These are phyloP conservation scores for Ctenopoma multispine DNA, from an alignment of 2,797 vertebrate genomes.

Conservation along the genomic window DNA sequence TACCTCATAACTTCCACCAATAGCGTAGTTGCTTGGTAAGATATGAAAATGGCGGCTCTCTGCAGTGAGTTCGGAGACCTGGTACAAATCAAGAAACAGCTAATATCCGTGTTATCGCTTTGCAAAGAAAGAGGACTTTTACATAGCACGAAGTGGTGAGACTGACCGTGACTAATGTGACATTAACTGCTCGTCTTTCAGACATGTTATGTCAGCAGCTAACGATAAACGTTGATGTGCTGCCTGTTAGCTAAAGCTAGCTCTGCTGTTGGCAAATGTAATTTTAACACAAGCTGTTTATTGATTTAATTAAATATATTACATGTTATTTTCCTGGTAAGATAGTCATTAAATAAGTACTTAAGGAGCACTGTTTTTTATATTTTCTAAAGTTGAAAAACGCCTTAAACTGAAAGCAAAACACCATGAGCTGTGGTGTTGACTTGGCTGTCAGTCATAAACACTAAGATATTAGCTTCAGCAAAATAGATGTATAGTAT, in stretches of 20 bases:
- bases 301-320: neutral
- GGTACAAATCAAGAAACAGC: slow-evolving; percentile 93
- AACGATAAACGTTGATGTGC: neutral
- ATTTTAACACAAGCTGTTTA: neutral
- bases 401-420: neutral
- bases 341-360: neutral
- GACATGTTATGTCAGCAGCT: neutral
- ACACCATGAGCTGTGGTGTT: neutral
- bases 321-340: neutral
- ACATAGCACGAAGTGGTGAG: slow-evolving; percentile 96
- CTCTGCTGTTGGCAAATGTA: slow-evolving; percentile 23
- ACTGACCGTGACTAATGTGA: neutral
- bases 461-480: too few species aligned
- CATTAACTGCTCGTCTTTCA: neutral
- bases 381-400: neutral
- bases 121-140: slow-evolving; percentile 94
- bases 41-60: slow-evolving; percentile 84
- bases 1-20: slow-evolving; percentile 61
- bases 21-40: slow-evolving; percentile 36
- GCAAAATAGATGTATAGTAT: too few species aligned
- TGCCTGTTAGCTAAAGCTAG: slow-evolving; percentile 59
- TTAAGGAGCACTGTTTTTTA: neutral
- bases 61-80: slow-evolving; percentile 88
- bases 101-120: slow-evolving; percentile 90
- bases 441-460: neutral